phyloP scores from a whole-genome alignment of 2,888 invertebrate species.

The Parasteatoda lunata region DNA sequence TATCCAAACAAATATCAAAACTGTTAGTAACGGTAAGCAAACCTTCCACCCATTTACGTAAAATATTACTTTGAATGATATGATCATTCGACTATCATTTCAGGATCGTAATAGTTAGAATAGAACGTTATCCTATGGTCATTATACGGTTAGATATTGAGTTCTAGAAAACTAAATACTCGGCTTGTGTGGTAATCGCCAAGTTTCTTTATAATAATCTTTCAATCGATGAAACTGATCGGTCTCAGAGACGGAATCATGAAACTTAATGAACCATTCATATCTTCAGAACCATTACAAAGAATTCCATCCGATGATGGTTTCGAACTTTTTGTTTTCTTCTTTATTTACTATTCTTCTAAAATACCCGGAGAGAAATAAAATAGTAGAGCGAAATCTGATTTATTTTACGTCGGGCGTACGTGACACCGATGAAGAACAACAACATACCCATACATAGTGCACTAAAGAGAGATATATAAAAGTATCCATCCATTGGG shows the following conservation, averaged over 20 bases:
- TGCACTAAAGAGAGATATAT: slow-evolving; percentile 7
- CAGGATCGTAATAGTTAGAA: too few relatives aligned
- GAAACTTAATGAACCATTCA: slow-evolving; percentile 32
- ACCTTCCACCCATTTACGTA: too few relatives aligned
- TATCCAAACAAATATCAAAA: background rate
- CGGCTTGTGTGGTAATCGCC: background rate
- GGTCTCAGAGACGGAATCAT: background rate
- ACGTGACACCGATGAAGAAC: slow-evolving; percentile 29
- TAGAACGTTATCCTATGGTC: too few relatives aligned
- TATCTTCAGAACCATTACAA: slow-evolving; percentile 8
- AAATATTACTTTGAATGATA: too few relatives aligned
- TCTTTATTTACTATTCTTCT: slow-evolving; percentile 26
- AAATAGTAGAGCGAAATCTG: slow-evolving; percentile 18
- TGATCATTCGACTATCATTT: too few relatives aligned
- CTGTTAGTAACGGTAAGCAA: too few relatives aligned
- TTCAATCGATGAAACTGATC: background rate
- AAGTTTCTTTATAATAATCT: background rate
- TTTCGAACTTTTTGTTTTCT: background rate
- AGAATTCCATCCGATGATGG: background rate
- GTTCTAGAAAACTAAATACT: background rate
- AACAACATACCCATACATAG: slow-evolving; percentile 22
- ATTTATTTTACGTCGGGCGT: slow-evolving; percentile 27
- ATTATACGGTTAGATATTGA: too few relatives aligned
- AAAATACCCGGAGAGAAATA: slow-evolving; percentile 1
- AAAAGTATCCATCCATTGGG: slow-evolving; percentile 23